Percentiles rank a stretch among this genome's conserved stretches.
phyloP scores from a whole-genome alignment of 2,113 vertebrate species.

The Podarcis muralis region DNA sequence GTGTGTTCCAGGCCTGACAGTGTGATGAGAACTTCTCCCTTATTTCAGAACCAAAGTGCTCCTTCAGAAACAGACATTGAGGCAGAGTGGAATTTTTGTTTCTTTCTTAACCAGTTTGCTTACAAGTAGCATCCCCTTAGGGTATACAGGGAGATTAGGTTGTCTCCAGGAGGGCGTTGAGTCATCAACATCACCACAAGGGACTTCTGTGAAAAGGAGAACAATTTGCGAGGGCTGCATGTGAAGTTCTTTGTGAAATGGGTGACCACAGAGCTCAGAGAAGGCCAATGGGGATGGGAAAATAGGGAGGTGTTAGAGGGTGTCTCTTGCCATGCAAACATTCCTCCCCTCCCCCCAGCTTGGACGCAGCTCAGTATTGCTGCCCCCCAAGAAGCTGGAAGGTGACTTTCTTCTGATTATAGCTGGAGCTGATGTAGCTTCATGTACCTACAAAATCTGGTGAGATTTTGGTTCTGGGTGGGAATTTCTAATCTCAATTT shows the following conservation, averaged over 20 bases:
- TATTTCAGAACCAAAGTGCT: slow-evolving; percentile 29
- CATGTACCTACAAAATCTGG: too few species aligned
- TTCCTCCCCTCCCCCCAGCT: neutral
- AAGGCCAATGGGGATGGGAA: slow-evolving; percentile 2
- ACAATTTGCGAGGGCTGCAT: neutral
- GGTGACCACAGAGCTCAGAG: neutral
- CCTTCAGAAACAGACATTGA: neutral
- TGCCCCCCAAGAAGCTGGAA: neutral
- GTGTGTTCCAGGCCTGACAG: slow-evolving; percentile 52
- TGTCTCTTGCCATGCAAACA: neutral
- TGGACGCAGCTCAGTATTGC: neutral
- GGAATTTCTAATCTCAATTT: too few species aligned
- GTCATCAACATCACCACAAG: fast-evolving
- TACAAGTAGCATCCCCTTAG: neutral
- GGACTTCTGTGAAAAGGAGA: neutral
- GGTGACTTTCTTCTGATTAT: neutral
- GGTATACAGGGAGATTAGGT: neutral
- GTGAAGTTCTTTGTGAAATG: slow-evolving; percentile 11
- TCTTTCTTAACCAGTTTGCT: neutral
- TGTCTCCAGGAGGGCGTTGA: neutral
- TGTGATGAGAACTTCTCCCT: slow-evolving; percentile 29
- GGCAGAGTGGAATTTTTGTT: neutral
- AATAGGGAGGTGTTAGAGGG: neutral
- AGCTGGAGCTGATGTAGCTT: neutral
- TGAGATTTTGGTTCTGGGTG: too few species aligned